Evolutionary conservation across 2,888 invertebrate genomes (phyloP), one percentile per base, ranked within the genome.

Genomic region (Pollenia labialis): DNA sequence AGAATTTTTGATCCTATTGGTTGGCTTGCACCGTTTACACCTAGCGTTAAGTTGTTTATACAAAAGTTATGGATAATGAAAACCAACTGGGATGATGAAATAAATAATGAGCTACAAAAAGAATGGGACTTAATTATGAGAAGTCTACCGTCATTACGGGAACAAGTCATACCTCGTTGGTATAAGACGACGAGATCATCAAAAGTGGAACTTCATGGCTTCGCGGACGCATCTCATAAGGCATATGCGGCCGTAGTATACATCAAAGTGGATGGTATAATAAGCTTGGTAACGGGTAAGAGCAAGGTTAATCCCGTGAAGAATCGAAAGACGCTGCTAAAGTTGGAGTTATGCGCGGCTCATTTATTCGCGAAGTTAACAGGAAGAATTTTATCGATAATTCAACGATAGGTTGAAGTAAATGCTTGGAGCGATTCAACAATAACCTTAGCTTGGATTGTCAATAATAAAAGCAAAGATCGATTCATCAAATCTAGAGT

Each of bases 381-480:
- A 42, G 16, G 8, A 23, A 58, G 14, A 40, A 58, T 58, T 40
- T 58, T 40, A 16, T 62, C 40, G 12, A 12, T 32, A 60, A 10
- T 32, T 10, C 32, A 60, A 14, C 60, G n/a, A n/a, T 16, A 40
- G 11, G 8, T n/a, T 42, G 23, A 56, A 23, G 12, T 23, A 7
- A 23, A 56, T 23, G 4, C n/a, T n/a, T n/a, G n/a, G n/a, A n/a
- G n/a, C n/a, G n/a, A n/a, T n/a, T n/a, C 56, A 42, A 42, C 62
- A 10, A 62, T 62, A 4, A 62, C 62, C 9, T 62, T 62, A 40
- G 62, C 42, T 7, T 62, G n/a, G 42, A 42, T 62, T 42, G 14
- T 8, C 16, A 62, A 62, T 16, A 60, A 60, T n/a, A 60, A 40
- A 60, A 60, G 32, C n/a, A 60, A 60, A 32, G 40, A 60, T 42